These are phyloP conservation scores for Varanus salvator DNA, from an alignment of 2,113 vertebrate genomes.

Conservation along the genomic window DNA sequence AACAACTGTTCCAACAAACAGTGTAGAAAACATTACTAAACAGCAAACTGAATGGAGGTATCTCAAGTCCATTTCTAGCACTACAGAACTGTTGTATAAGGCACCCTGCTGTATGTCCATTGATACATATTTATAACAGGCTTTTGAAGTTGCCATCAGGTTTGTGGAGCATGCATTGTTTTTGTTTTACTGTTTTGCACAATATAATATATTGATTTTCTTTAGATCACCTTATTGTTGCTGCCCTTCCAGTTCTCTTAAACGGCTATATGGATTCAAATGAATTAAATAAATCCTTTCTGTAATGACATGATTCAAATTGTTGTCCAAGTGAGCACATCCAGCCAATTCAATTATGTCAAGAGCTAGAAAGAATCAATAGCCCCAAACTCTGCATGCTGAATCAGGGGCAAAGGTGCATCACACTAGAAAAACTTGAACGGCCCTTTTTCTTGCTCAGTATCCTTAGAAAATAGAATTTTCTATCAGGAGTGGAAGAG, in stretches of 20 bases:
- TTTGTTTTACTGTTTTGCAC: not conserved
- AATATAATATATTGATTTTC: conserved; percentile 30
- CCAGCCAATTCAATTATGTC: conserved; percentile 57
- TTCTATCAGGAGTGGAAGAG: not conserved
- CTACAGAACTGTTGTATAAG: not conserved
- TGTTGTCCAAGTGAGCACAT: conserved; percentile 46
- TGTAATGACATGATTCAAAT: conserved; percentile 31
- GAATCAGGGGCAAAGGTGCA: conserved; percentile 37
- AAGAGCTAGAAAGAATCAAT: conserved; percentile 44
- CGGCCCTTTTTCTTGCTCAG: not conserved
- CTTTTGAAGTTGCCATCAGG: conserved; percentile 11
- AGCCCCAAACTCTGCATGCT: conserved; percentile 13
- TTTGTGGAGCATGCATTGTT: not conserved
- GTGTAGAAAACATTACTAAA: not conserved
- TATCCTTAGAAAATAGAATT: not conserved
- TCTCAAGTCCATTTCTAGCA: not conserved
- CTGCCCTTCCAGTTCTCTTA: not conserved
- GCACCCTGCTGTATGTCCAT: not conserved
- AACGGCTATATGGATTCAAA: conserved; percentile 44
- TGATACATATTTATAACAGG: not conserved
- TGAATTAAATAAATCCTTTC: conserved; percentile 52
- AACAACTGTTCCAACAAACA: too few relatives aligned
- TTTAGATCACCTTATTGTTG: not conserved
- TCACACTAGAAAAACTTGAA: conserved; percentile 27
- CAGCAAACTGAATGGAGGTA: not conserved